Evolutionary conservation across 2,888 invertebrate species (phyloP).

Genomic region (Trichopria drosophilae): DNA sequence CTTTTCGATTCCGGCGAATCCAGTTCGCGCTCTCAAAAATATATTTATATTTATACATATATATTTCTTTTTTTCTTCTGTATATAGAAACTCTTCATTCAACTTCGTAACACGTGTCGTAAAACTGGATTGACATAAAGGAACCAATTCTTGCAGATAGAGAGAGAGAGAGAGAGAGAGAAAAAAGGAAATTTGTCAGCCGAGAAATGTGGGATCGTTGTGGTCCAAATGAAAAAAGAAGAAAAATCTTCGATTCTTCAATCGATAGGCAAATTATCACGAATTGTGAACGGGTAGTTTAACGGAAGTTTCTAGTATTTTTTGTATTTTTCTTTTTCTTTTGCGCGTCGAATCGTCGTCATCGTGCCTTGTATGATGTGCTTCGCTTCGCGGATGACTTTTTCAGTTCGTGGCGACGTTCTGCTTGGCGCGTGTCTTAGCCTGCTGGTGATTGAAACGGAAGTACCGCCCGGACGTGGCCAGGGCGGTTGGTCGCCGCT

Average conservation of each 20-base stretch:
- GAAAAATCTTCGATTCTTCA: no score
- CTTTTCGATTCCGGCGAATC: slow-evolving; percentile 44
- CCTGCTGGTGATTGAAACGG: slow-evolving; percentile 47
- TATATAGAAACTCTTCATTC: no score
- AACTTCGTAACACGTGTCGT: slow-evolving; percentile 45
- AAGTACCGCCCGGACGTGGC: slow-evolving; percentile 46
- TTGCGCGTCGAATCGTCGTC: no score
- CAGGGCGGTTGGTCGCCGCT: slow-evolving; percentile 45
- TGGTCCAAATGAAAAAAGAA: no score
- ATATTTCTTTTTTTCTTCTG: slow-evolving; percentile 41
- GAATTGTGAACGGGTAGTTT: no score
- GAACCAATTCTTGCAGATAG: no score
- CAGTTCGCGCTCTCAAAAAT: slow-evolving; percentile 48
- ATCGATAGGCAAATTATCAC: no score
- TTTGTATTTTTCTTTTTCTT: slow-evolving; percentile 17
- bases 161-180: no score
- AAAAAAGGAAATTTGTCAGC: no score
- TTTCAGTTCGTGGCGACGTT: slow-evolving; percentile 8
- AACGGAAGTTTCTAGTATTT: no score
- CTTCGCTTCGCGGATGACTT: slow-evolving; percentile 2
- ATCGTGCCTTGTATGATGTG: no score
- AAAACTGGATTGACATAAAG: slow-evolving; percentile 45
- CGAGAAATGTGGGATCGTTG: no score
- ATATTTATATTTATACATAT: slow-evolving; percentile 42
- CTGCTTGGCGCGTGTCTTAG: slow-evolving; percentile 41